phyloP scores from a whole-genome alignment of 2,888 invertebrate genomes.

The Eutolmus rufibarbis region DNA sequence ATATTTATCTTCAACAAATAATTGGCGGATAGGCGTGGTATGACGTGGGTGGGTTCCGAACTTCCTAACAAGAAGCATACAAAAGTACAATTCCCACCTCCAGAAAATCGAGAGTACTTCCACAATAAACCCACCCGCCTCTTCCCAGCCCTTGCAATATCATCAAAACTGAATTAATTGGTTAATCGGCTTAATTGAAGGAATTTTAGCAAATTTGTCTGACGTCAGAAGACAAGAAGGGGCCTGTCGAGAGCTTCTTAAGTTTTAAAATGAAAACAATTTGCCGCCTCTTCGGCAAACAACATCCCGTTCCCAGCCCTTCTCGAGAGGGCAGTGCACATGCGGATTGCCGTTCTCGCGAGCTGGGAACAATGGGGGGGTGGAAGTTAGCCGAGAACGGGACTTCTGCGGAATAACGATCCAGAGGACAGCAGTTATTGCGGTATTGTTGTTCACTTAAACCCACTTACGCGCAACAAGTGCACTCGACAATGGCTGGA shows the following conservation, averaged over 20 bases:
- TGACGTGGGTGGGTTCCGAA: background rate
- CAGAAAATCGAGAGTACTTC: background rate
- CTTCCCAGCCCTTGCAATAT: background rate
- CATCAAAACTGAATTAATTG: conserved; percentile 23
- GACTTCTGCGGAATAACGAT: background rate
- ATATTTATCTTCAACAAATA: background rate
- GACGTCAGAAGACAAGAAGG: background rate
- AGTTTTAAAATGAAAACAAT: background rate
- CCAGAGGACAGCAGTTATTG: background rate
- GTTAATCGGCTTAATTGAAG: conserved; percentile 35
- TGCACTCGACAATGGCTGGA: background rate
- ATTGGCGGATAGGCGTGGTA: background rate
- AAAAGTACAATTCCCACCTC: background rate
- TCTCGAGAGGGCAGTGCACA: background rate
- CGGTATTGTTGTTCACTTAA: conserved; percentile 23
- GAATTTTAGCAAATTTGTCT: conserved; percentile 21
- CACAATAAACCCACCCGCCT: background rate
- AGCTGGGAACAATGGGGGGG: background rate
- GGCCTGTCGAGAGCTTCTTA: background rate
- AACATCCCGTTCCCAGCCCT: background rate
- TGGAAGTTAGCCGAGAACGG: background rate
- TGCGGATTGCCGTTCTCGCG: background rate
- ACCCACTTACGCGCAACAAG: background rate
- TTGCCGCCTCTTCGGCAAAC: background rate
- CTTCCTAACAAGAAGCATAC: background rate